Percentiles rank a stretch among this genome's conserved stretches.
Evolutionary conservation across 2,888 invertebrate species (phyloP).

Genomic region (Dicyrtomina minuta): DNA sequence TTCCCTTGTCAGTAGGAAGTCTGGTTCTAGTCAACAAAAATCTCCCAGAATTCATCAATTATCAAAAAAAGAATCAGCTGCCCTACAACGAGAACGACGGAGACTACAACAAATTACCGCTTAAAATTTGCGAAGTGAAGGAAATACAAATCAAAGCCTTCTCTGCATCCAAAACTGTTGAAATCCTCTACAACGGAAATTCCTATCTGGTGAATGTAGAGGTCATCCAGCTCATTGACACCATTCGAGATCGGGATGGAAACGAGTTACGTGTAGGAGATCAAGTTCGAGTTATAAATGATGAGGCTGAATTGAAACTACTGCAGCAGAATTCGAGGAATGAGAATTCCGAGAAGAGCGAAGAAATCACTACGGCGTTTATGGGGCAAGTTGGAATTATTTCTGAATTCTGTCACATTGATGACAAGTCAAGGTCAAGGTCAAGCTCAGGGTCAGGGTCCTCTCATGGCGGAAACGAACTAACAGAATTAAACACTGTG

Average conservation of each 20-base stretch:
- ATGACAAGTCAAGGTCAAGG: no score
- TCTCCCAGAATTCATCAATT: neutral
- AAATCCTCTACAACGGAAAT: neutral
- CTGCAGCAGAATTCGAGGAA: no score
- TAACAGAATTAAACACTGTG: neutral
- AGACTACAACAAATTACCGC: neutral
- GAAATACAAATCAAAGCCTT: constrained; percentile 12
- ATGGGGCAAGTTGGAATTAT: constrained; percentile 13
- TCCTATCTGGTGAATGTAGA: constrained; percentile 4
- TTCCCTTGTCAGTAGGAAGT: no score
- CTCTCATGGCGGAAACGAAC: no score
- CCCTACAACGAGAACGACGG: neutral
- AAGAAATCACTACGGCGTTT: neutral
- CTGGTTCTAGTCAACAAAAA: constrained; percentile 9
- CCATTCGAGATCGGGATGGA: neutral
- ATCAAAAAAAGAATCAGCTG: constrained; percentile 4
- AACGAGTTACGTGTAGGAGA: neutral
- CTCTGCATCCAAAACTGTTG: neutral
- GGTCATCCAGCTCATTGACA: neutral
- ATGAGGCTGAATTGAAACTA: neutral
- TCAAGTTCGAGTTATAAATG: neutral
- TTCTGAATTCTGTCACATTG: neutral
- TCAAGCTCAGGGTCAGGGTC: no score
- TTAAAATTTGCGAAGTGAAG: constrained; percentile 1
- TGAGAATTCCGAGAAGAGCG: no score